A percentile compares a stretch with the other conserved stretches of the same genome.
These are phyloP conservation scores for Megatriorchis doriae DNA, from an alignment of 2,113 vertebrate species.

Conservation along the genomic window DNA sequence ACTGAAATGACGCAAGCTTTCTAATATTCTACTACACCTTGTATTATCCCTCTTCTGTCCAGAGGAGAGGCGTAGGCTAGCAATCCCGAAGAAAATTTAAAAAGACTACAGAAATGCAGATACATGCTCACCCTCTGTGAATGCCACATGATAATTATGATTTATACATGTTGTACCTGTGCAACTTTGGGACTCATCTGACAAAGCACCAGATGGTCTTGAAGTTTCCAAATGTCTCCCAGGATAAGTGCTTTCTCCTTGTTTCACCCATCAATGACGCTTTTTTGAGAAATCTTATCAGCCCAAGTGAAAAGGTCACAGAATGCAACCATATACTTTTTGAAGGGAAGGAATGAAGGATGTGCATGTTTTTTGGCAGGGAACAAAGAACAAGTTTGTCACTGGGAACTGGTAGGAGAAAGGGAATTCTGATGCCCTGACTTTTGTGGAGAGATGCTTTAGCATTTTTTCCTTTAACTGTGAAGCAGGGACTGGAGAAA, in stretches of 20 bases:
- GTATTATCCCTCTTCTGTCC: background rate
- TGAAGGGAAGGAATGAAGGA: background rate
- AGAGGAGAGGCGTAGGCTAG: background rate
- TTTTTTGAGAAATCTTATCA: background rate
- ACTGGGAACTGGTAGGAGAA: background rate
- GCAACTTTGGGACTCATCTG: background rate
- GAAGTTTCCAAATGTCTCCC: background rate
- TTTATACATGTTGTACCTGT: background rate
- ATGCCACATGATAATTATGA: background rate
- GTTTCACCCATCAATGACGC: background rate
- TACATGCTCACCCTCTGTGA: background rate
- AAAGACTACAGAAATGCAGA: background rate
- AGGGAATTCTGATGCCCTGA: background rate
- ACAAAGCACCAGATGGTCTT: slow-evolving; percentile 3
- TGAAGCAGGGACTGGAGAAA: background rate
- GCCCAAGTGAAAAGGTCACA: background rate
- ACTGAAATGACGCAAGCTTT: background rate
- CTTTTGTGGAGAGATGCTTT: background rate
- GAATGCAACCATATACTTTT: background rate
- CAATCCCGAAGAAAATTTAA: background rate
- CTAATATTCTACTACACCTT: background rate
- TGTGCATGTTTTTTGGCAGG: background rate
- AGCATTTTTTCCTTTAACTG: background rate
- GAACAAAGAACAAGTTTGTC: background rate
- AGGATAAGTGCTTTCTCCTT: background rate